Percentiles rank a stretch among this genome's conserved stretches.
Evolutionary conservation across 2,888 invertebrate species (phyloP).

Genomic region (Sclerodermus sp.): DNA sequence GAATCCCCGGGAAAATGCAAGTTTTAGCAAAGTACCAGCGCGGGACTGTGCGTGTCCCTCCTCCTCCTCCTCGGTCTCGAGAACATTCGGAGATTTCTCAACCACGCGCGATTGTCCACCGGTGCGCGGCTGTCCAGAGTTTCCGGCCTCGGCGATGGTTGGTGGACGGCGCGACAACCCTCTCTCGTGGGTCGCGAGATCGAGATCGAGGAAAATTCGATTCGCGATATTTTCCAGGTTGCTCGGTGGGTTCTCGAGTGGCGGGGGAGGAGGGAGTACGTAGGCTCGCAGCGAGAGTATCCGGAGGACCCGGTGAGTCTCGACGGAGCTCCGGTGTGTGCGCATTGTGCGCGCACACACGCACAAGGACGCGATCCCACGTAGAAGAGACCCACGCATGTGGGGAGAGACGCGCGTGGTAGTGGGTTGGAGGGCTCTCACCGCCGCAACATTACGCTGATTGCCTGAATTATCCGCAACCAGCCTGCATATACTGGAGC

Average conservation of each 20-base stretch:
- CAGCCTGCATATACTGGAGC: too few relatives aligned
- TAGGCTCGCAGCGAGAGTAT: conserved; percentile 24
- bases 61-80: neutral
- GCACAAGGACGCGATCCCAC: neutral
- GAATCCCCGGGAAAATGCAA: neutral
- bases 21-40: neutral
- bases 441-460: conserved; percentile 56
- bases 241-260: too few relatives aligned
- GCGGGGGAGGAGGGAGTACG: neutral
- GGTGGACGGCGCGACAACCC: neutral
- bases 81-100: too few relatives aligned
- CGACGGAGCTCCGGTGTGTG: conserved; percentile 10
- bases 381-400: neutral
- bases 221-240: too few relatives aligned
- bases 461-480: conserved; percentile 57
- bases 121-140: too few relatives aligned
- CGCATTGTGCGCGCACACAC: neutral
- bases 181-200: neutral
- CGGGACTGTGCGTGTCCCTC: conserved; percentile 7
- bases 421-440: conserved; percentile 51
- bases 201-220: neutral
- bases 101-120: too few relatives aligned
- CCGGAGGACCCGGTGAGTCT: conserved; percentile 15
- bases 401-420: conserved; percentile 13
- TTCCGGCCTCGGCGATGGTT: too few relatives aligned